Evolutionary conservation across 2,797 vertebrate genomes (phyloP).

Genomic region (Rhynchotus rufescens): DNA sequence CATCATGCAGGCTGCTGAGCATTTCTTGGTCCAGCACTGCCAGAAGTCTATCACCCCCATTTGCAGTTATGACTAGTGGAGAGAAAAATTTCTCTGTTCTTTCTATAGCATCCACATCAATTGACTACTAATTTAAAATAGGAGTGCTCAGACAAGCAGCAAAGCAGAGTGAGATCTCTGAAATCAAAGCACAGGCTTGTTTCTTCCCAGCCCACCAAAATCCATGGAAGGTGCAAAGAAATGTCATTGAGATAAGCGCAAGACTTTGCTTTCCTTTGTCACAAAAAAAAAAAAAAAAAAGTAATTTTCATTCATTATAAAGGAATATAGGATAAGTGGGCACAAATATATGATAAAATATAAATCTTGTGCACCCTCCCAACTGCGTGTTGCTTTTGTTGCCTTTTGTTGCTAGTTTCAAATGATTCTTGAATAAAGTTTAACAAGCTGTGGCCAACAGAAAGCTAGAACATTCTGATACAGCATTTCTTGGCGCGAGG

Average conservation of each 20-base stretch:
- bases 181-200: background rate
- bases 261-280: background rate
- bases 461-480: background rate
- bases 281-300: background rate
- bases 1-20: background rate
- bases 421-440: background rate
- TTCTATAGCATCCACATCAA: background rate
- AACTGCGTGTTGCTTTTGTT: background rate
- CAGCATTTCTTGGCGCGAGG: conserved; percentile 19
- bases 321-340: background rate
- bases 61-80: background rate
- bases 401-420: background rate
- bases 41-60: background rate
- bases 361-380: background rate
- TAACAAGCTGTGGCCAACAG: background rate
- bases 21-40: background rate
- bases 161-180: background rate
- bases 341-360: background rate
- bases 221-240: background rate
- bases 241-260: background rate
- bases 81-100: background rate
- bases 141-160: background rate
- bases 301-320: background rate
- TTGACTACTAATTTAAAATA: background rate
- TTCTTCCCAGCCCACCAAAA: background rate